Conservation (phyloP, 2,113 vertebrate species). For the Pelecanoides urinatrix region DNA sequence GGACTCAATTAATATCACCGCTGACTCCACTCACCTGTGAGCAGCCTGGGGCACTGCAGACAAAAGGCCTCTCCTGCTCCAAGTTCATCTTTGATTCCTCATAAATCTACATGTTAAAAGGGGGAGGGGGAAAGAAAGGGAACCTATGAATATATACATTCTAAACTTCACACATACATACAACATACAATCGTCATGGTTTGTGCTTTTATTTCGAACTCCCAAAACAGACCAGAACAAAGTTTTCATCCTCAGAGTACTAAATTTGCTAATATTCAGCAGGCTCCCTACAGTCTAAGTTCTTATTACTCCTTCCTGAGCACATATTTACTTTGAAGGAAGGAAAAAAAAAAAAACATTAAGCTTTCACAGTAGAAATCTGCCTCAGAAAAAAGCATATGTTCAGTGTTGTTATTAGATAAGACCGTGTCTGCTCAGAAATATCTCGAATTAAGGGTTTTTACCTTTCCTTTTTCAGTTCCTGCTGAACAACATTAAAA, state of each 20-base stretch:
- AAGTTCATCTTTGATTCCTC: conserved; percentile 98
- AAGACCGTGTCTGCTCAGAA: conserved; percentile 26
- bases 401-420: conserved; percentile 14
- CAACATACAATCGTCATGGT: not conserved
- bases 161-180: conserved; percentile 44
- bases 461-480: not conserved
- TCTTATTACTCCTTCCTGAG: not conserved
- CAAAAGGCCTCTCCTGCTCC: conserved; percentile 97
- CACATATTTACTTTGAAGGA: conserved; percentile 1
- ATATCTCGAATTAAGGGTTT: conserved; percentile 22
- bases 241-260: not conserved
- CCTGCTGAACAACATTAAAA: conserved; percentile 30
- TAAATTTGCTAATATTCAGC: not conserved
- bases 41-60: conserved; percentile 97
- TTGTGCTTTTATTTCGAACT: not conserved
- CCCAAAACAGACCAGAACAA: not conserved
- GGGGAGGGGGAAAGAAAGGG: conserved; percentile 61
- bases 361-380: conserved; percentile 8
- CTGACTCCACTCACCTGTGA: conserved; percentile 91
- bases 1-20: conserved; percentile 56
- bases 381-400: conserved; percentile 10
- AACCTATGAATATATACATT: conserved; percentile 64
- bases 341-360: not conserved
- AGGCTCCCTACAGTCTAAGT: not conserved
- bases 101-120: conserved; percentile 87